A percentile compares a stretch with the other conserved stretches of the same genome.
These are phyloP conservation scores for Caenorhabditis plicata DNA, from an alignment of 2,888 invertebrate genomes.

Conservation along the genomic window DNA sequence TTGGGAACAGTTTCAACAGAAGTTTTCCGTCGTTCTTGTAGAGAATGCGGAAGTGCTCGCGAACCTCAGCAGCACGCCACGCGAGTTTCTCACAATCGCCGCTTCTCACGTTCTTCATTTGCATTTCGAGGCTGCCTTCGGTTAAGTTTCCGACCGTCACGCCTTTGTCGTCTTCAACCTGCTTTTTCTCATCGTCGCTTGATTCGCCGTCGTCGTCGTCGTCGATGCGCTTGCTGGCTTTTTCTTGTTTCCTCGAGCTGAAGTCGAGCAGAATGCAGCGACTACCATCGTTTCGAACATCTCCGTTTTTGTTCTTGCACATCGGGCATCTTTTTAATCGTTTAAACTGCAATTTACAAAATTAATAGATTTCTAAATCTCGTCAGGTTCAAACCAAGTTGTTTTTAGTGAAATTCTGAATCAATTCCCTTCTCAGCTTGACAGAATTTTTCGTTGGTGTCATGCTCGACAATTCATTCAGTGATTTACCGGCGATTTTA, in stretches of 20 bases:
- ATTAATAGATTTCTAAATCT: background rate
- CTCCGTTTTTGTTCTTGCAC: slow-evolving; percentile 58
- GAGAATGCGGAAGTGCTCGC: slow-evolving; percentile 74
- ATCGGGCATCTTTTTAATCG: slow-evolving; percentile 53
- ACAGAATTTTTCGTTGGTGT: slow-evolving; percentile 50
- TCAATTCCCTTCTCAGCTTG: slow-evolving; percentile 40
- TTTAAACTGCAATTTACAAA: slow-evolving; percentile 47
- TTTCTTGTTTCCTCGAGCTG: slow-evolving; percentile 19
- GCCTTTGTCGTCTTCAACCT: slow-evolving; percentile 16
- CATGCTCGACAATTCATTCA: slow-evolving; percentile 9
- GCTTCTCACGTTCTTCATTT: slow-evolving; percentile 49
- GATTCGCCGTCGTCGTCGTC: slow-evolving; percentile 18
- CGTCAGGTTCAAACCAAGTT: slow-evolving; percentile 33
- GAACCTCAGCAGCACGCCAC: slow-evolving; percentile 54
- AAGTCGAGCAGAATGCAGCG: slow-evolving; percentile 57
- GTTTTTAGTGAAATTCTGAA: slow-evolving; percentile 39
- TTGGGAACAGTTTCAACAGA: slow-evolving; percentile 55
- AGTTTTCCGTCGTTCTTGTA: slow-evolving; percentile 75
- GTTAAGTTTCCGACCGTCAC: slow-evolving; percentile 6
- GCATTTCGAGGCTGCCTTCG: slow-evolving; percentile 42
- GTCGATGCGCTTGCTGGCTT: slow-evolving; percentile 8
- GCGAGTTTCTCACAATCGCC: slow-evolving; percentile 57
- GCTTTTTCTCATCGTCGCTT: slow-evolving; percentile 27
- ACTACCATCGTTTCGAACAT: slow-evolving; percentile 54
- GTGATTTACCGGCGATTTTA: slow-evolving; percentile 65